Percentiles rank a stretch among this genome's conserved stretches.
These are phyloP conservation scores for Anhinga rufa DNA, from an alignment of 2,113 vertebrate species.

Conservation along the genomic window DNA sequence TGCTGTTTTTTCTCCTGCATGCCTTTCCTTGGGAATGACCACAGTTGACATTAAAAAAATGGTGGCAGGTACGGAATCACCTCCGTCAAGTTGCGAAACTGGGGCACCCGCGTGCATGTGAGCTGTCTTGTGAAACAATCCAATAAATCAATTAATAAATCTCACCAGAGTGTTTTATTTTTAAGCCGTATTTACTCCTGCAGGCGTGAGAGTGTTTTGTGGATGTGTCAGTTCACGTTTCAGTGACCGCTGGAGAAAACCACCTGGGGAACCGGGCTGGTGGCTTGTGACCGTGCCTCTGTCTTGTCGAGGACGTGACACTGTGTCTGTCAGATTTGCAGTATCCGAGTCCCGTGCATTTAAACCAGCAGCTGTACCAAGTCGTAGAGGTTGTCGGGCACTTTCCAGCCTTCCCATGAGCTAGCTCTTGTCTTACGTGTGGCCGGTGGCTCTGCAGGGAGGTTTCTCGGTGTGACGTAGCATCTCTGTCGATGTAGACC, in stretches of 20 bases:
- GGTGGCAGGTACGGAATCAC: constrained; percentile 87
- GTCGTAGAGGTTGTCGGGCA: background rate
- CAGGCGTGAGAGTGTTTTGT: background rate
- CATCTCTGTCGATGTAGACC: background rate
- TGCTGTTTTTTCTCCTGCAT: constrained; percentile 71
- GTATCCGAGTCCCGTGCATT: background rate
- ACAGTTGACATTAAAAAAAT: constrained; percentile 95
- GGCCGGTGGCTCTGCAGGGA: background rate
- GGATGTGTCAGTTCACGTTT: background rate
- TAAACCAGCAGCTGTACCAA: background rate
- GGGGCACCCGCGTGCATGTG: constrained; percentile 47
- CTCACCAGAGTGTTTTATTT: background rate
- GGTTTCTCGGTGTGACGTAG: background rate
- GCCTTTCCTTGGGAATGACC: constrained; percentile 83
- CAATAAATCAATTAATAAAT: background rate
- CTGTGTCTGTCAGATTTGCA: background rate
- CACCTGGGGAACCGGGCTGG: background rate
- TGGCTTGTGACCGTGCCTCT: background rate
- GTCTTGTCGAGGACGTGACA: background rate
- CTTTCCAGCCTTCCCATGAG: background rate
- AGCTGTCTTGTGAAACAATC: background rate
- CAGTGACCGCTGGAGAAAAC: background rate
- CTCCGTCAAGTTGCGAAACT: background rate
- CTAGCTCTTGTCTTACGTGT: background rate
- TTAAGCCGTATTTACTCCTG: background rate